Evolutionary conservation across 1,140 invertebrate genomes (phyloP).

Genomic region (Mya arenaria): DNA sequence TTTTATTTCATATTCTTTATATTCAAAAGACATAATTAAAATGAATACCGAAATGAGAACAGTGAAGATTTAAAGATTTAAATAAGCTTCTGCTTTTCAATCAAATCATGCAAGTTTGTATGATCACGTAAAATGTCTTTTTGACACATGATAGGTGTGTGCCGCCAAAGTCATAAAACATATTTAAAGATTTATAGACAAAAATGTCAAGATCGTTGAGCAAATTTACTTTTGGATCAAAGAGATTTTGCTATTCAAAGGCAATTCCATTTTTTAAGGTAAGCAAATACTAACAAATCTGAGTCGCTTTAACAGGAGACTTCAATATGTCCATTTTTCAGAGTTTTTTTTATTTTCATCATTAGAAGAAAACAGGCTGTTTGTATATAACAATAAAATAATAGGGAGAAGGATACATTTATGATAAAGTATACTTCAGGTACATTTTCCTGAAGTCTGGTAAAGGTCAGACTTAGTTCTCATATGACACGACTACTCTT

Average conservation of each 20-base stretch:
- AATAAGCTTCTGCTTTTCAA: conserved; percentile 26
- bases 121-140: conserved; percentile 47
- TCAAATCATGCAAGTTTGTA: conserved; percentile 22
- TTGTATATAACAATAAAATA: too few species aligned
- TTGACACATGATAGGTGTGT: conserved; percentile 55
- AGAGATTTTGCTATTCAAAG: conserved; percentile 56
- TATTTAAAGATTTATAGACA: conserved; percentile 55
- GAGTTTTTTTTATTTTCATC: too few species aligned
- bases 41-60: too few species aligned
- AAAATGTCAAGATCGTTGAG: conserved; percentile 53
- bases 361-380: too few species aligned
- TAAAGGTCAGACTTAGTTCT: conserved; percentile 48
- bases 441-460: conserved; percentile 54
- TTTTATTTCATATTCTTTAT: too few species aligned
- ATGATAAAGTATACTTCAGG: too few species aligned
- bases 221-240: conserved; percentile 56
- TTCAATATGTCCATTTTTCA: too few species aligned
- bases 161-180: conserved; percentile 39
- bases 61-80: conserved; percentile 10
- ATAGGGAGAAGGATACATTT: too few species aligned
- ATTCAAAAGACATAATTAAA: too few species aligned
- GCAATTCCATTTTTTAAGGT: conserved; percentile 53
- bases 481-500: conserved; percentile 52
- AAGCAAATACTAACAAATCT: conserved; percentile 49
- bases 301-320: too few species aligned